Percentiles rank a stretch among this genome's conserved stretches.
phyloP scores from a whole-genome alignment of 2,888 invertebrate species.

The Scaptomyza parva region DNA sequence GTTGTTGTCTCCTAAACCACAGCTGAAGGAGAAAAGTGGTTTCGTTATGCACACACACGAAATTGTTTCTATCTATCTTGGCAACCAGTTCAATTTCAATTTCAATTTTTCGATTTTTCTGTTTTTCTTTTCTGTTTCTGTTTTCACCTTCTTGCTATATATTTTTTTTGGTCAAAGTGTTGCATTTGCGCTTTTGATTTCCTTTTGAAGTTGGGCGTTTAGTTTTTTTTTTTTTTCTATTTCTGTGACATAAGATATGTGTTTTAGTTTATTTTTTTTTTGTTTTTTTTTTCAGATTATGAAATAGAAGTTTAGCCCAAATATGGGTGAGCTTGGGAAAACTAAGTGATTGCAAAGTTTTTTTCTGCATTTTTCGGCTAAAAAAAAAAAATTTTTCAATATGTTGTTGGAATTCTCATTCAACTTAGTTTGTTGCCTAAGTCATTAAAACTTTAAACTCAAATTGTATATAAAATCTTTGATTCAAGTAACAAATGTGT shows the following conservation, averaged over 20 bases:
- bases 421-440: no score
- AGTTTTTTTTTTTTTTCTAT: no score
- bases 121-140: slow-evolving; percentile 8
- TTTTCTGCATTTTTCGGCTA: background rate
- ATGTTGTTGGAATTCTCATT: no score
- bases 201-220: slow-evolving; percentile 74
- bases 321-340: slow-evolving; percentile 15
- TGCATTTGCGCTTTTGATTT: slow-evolving; percentile 61
- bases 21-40: slow-evolving; percentile 57
- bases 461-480: no score
- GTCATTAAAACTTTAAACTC: no score
- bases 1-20: slow-evolving; percentile 32
- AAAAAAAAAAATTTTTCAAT: background rate
- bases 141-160: slow-evolving; percentile 16
- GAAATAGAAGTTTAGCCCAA: slow-evolving; percentile 43
- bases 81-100: slow-evolving; percentile 43
- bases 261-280: slow-evolving; percentile 3
- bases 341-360: background rate
- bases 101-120: slow-evolving; percentile 38
- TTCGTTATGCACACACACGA: slow-evolving; percentile 53
- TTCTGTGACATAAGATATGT: slow-evolving; percentile 59
- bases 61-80: slow-evolving; percentile 9
- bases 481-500: no score
- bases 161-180: slow-evolving; percentile 27
- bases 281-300: slow-evolving; percentile 31